phyloP scores from a whole-genome alignment of 2,888 invertebrate genomes.

The Zaprionus obscuricornis region DNA sequence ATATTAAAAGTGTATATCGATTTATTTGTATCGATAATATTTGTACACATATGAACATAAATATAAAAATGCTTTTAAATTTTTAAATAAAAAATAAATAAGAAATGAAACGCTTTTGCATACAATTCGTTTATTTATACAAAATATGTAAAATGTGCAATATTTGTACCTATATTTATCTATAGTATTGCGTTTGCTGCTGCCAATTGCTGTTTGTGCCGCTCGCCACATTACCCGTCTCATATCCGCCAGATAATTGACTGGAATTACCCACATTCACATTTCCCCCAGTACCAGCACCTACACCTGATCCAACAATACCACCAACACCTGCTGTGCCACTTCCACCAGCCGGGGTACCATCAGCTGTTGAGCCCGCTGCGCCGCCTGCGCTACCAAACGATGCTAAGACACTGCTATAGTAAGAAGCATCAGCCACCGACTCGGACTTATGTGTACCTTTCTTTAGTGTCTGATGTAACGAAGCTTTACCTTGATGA shows the following conservation, averaged over 20 bases:
- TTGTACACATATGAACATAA: too few relatives aligned
- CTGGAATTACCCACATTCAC: constrained; percentile 27
- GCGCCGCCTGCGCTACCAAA: constrained; percentile 63
- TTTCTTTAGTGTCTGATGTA: constrained; percentile 81
- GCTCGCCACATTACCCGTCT: constrained; percentile 34
- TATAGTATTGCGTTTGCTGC: constrained; percentile 76
- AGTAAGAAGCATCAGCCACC: constrained; percentile 81
- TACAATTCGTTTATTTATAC: constrained; percentile 49
- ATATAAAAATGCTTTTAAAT: too few relatives aligned
- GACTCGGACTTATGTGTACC: constrained; percentile 77
- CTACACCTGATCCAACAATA: constrained; percentile 11
- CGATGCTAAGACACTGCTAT: constrained; percentile 81
- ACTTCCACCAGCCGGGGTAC: constrained; percentile 22
- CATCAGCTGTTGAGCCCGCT: constrained; percentile 8
- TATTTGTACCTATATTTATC: constrained; percentile 40
- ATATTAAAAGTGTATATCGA: too few relatives aligned
- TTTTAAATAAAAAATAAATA: too few relatives aligned
- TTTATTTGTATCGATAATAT: too few relatives aligned
- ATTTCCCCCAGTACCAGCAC: constrained; percentile 24
- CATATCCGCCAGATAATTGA: constrained; percentile 37
- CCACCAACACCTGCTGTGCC: constrained; percentile 43
- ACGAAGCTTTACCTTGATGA: constrained; percentile 80
- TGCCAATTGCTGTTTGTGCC: constrained; percentile 64
- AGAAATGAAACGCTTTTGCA: too few relatives aligned
- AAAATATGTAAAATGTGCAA: constrained; percentile 13